These are phyloP conservation scores for Mylabris phalerata DNA, from an alignment of 1,140 invertebrate species.

Conservation along the genomic window DNA sequence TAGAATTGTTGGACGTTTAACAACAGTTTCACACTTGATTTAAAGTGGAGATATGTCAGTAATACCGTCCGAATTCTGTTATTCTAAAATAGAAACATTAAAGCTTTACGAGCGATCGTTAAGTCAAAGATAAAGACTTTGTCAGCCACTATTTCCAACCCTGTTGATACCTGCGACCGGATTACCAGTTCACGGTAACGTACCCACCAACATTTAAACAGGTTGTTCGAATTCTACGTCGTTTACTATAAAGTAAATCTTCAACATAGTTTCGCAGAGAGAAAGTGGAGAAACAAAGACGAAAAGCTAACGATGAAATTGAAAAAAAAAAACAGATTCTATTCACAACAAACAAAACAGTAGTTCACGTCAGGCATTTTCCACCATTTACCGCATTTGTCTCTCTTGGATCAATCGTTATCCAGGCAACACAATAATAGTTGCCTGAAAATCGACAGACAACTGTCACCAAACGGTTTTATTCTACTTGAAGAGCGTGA, in stretches of 20 bases:
- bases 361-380: not conserved
- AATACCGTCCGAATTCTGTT: not conserved
- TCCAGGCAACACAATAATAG: no score
- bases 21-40: no score
- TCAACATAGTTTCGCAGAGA: not conserved
- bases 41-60: no score
- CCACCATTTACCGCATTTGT: not conserved
- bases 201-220: constrained; percentile 3
- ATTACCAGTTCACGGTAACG: constrained; percentile 3
- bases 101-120: constrained; percentile 12
- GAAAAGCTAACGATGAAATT: not conserved
- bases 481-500: no score
- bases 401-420: no score
- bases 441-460: no score
- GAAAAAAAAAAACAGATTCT: not conserved
- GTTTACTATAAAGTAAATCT: not conserved
- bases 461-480: no score
- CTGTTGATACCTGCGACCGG: constrained; percentile 13
- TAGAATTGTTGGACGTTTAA: no score
- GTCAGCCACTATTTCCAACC: constrained; percentile 1
- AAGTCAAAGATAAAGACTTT: not conserved
- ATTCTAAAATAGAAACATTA: constrained; percentile 14
- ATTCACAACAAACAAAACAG: not conserved
- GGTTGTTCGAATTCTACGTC: constrained; percentile 10
- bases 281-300: not conserved